A percentile compares a stretch with the other conserved stretches of the same genome.
phyloP scores from a whole-genome alignment of 2,888 invertebrate genomes.

The Diplolepis rosae region DNA sequence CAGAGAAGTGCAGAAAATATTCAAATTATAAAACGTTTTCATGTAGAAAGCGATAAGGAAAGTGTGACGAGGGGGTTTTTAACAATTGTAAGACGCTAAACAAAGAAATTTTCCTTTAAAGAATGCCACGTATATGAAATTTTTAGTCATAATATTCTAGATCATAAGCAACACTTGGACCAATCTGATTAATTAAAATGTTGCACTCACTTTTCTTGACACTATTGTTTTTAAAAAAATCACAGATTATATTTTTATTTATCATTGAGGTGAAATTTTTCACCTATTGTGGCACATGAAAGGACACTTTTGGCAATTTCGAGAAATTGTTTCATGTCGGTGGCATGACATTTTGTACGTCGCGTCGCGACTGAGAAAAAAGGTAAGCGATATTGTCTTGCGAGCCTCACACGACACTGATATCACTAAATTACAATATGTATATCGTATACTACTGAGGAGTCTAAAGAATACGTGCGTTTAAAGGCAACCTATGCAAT shows the following conservation, averaged over 20 bases:
- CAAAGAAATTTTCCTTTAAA: no score
- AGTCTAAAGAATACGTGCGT: slow-evolving; percentile 1
- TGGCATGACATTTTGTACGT: not conserved
- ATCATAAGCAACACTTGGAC: not conserved
- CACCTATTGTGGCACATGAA: slow-evolving; percentile 3
- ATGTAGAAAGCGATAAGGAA: no score
- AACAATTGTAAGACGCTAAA: no score
- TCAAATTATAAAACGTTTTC: no score
- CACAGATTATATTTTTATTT: not conserved
- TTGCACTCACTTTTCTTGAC: not conserved
- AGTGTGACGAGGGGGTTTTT: no score
- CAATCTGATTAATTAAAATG: not conserved
- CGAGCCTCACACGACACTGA: slow-evolving; percentile 8
- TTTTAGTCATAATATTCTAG: no score
- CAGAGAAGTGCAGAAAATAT: no score
- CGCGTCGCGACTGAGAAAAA: not conserved
- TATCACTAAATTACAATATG: not conserved
- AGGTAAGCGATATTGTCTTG: slow-evolving; percentile 1
- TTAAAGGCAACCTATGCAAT: not conserved
- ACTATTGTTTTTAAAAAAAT: not conserved
- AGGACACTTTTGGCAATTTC: not conserved
- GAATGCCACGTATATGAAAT: no score
- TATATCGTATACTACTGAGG: not conserved
- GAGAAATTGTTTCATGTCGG: not conserved
- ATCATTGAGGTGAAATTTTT: not conserved